Evolutionary conservation across 2,888 invertebrate species (phyloP).

Genomic region (Dorcus parallelipipedus): DNA sequence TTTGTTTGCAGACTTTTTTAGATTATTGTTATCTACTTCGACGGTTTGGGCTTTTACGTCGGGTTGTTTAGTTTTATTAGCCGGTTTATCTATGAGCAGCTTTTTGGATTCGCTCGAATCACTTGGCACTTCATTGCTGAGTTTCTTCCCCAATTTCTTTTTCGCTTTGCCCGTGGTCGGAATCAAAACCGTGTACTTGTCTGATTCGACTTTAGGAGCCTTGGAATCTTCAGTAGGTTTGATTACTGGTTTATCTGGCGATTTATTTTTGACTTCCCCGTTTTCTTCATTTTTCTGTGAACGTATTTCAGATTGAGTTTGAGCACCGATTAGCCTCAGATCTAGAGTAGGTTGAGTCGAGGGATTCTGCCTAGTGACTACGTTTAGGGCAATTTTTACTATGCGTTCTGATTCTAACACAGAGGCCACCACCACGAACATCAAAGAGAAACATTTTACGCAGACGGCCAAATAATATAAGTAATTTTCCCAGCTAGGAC

Average conservation of each 20-base stretch:
- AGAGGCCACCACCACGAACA: conserved; percentile 64
- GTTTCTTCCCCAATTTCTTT: conserved; percentile 40
- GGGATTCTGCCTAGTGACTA: conserved; percentile 52
- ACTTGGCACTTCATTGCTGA: conserved; percentile 29
- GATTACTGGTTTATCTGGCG: conserved; percentile 16
- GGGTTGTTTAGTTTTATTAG: conserved; percentile 17
- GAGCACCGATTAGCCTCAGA: conserved; percentile 56
- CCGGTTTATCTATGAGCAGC: conserved; percentile 7
- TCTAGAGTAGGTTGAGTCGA: conserved; percentile 61
- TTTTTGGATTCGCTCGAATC: conserved; percentile 18
- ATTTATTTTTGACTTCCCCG: conserved; percentile 35
- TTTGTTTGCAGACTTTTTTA: conserved; percentile 18
- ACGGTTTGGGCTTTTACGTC: conserved; percentile 13
- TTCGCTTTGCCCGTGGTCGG: conserved; percentile 42
- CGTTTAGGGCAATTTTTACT: conserved; percentile 49
- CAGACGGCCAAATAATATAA: conserved; percentile 63
- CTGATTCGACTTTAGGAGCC: conserved; percentile 40
- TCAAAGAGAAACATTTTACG: conserved; percentile 59
- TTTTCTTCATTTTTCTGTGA: conserved; percentile 30
- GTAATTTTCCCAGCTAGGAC: conserved; percentile 72
- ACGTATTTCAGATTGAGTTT: conserved; percentile 45
- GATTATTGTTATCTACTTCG: conserved; percentile 4
- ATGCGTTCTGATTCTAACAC: conserved; percentile 71
- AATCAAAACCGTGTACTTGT: conserved; percentile 38
- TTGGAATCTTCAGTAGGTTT: conserved; percentile 37